A percentile compares a stretch with the other conserved stretches of the same genome.
These are phyloP conservation scores for Yoshiicerus persimilis DNA, from an alignment of 1,140 invertebrate genomes.

Conservation along the genomic window DNA sequence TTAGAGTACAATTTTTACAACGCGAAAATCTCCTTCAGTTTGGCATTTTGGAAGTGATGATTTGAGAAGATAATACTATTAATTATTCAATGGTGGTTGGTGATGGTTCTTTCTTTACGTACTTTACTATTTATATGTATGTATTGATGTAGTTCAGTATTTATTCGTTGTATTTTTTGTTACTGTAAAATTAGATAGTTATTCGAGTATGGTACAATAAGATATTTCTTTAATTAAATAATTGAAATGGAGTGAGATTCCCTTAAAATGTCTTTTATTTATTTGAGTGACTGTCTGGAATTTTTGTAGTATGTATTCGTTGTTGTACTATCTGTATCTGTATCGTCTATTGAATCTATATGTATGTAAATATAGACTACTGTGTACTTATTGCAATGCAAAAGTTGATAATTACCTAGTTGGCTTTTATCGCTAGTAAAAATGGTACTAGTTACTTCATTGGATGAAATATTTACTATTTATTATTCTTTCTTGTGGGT, in stretches of 20 bases:
- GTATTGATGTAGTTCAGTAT: neutral
- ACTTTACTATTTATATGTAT: neutral
- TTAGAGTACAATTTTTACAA: neutral
- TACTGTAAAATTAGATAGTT: neutral
- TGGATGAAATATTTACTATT: neutral
- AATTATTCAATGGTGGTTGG: neutral
- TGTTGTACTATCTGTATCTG: no score
- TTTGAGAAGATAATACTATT: neutral
- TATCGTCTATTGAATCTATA: neutral
- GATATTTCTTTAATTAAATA: neutral
- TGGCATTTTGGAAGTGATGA: neutral
- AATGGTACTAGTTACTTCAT: neutral
- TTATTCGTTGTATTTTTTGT: neutral
- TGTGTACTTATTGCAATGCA: neutral
- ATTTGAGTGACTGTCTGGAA: neutral
- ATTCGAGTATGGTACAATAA: neutral
- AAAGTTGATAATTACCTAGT: neutral
- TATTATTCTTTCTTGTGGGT: neutral
- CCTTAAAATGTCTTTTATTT: neutral
- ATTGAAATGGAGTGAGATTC: neutral
- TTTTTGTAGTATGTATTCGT: neutral
- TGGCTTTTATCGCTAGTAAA: neutral
- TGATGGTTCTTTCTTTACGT: neutral
- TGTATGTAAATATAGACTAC: neutral
- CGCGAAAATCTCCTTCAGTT: neutral